Base-by-base conservation (phyloP, 1,140 invertebrate species). In the Seison nebaliae region DNA sequence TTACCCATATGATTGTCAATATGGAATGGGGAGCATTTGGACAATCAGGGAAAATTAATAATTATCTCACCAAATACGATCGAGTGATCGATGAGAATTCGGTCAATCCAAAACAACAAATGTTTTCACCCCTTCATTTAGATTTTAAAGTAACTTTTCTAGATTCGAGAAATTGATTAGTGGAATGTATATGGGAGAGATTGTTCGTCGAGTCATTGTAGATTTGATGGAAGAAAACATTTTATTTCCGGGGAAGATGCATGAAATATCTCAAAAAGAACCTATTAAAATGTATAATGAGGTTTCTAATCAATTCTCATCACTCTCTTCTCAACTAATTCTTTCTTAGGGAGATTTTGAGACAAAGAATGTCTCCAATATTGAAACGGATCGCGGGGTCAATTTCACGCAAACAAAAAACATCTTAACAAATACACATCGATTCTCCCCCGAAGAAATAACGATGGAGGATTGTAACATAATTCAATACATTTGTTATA, bases 131-230 rank as follows among this genome's bases (percentile, higher is more conserved):
- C n/a, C n/a, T n/a, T n/a, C n/a, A n/a, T n/a, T n/a, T n/a, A n/a
- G n/a, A n/a, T n/a, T n/a, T n/a, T n/a, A n/a, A n/a, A n/a, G n/a
- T n/a, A n/a, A n/a, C n/a, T n/a, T n/a, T n/a, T n/a, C n/a, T n/a
- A n/a, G n/a, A 32, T 70, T 74, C 57, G 79, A 84, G 53, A 84
- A 84, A 52, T 78, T 80, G 77, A 76, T 83, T 45, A 74, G 75
- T 1, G 80, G 80, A 17, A 81, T 81, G 72, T 88, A 81, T 77
- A 52, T 52, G 80, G 34, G 71, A 70, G 70, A 72, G 47, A 43
- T 71, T 12, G 8, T 67, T 73, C 38, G 63, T 15, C 51, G 78
- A 18, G 70, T 71, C 2, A 51, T 84, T 8, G 68, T 73, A 15
- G 72, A 73, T 43, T 70, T 79, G 23, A 70, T 73, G 3, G 66